phyloP scores from a whole-genome alignment of 2,113 vertebrate species.

The Menura novaehollandiae region DNA sequence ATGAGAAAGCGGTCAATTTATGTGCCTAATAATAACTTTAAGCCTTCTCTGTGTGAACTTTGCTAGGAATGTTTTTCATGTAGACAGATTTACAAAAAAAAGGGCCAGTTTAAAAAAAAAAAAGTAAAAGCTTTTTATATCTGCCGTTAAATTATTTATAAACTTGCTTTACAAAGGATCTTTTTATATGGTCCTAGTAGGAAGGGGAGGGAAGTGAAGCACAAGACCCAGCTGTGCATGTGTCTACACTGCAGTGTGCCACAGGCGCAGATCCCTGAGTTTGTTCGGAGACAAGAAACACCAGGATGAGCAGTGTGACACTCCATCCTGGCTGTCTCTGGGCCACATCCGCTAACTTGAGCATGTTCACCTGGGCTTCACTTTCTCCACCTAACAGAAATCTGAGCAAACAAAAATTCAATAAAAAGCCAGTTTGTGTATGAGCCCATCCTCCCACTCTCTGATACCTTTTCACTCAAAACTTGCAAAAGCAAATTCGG shows the following conservation, averaged over 20 bases:
- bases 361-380: not conserved
- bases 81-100: constrained; percentile 40
- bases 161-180: constrained; percentile 13
- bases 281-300: not conserved
- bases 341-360: not conserved
- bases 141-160: constrained; percentile 46
- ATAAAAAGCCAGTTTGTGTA: not conserved
- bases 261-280: not conserved
- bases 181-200: not conserved
- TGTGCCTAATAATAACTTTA: constrained; percentile 59
- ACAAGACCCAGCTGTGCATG: not conserved
- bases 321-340: accelerated
- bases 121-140: constrained; percentile 5
- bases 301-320: not conserved
- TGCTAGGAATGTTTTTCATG: constrained; percentile 49
- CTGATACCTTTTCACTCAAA: not conserved
- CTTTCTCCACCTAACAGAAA: not conserved
- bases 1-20: constrained; percentile 63
- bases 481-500: not conserved
- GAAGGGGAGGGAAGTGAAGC: not conserved
- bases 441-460: not conserved
- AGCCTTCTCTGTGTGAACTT: constrained; percentile 34
- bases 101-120: not conserved
- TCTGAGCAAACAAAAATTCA: not conserved
- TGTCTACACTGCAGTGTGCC: not conserved